These are phyloP conservation scores for Phaonia tiefii DNA, from an alignment of 2,888 invertebrate species.

Conservation along the genomic window DNA sequence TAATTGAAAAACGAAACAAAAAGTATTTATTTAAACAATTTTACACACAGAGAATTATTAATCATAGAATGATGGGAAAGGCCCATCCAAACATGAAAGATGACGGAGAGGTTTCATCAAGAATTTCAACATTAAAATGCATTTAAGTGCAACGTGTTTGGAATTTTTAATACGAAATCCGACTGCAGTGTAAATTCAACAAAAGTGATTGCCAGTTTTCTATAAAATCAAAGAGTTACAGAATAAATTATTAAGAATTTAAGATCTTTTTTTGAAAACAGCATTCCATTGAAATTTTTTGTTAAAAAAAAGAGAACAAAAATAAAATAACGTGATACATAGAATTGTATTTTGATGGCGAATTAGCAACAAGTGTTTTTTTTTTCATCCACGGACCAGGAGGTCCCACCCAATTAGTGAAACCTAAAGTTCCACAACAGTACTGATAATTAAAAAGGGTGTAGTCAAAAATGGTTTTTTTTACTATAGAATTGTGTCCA, in stretches of 20 bases:
- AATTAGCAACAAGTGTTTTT: no score
- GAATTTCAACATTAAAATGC: slow-evolving; percentile 14
- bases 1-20: slow-evolving; percentile 13
- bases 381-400: no score
- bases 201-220: no score
- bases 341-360: no score
- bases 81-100: no score
- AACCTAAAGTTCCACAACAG: not conserved
- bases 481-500: not conserved
- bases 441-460: slow-evolving; percentile 2
- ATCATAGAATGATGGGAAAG: no score
- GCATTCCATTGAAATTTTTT: no score
- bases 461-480: not conserved
- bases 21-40: slow-evolving; percentile 8
- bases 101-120: not conserved
- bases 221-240: no score
- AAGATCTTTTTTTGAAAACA: not conserved
- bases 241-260: slow-evolving; percentile 28
- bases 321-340: no score
- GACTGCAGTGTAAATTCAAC: not conserved
- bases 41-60: not conserved
- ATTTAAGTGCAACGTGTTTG: not conserved
- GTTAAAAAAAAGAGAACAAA: no score
- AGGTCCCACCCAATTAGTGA: no score
- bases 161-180: slow-evolving; percentile 13